Conservation (phyloP, 2,113 vertebrate species). For the Phylloscopus trochilus region DNA sequence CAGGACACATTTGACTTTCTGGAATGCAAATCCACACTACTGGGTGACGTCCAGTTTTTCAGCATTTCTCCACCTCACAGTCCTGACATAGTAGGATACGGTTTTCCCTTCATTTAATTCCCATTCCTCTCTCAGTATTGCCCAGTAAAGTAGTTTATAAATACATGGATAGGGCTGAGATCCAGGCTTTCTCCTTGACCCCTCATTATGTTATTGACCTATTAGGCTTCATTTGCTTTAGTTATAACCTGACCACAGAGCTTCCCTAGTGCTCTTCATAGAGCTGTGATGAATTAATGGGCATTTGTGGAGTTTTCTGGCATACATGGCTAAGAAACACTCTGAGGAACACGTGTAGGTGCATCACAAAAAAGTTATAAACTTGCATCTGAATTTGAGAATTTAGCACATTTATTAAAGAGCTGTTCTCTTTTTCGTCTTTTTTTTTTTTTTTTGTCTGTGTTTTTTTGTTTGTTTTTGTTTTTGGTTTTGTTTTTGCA, state of each 20-base stretch:
- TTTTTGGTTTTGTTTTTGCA: too few relatives aligned
- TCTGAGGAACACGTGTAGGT: neutral
- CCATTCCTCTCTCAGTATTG: neutral
- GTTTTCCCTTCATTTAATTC: neutral
- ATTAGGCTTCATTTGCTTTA: neutral
- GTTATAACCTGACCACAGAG: neutral
- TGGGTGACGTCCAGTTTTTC: neutral
- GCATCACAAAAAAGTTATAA: neutral
- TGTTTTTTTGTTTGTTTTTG: rapidly evolving
- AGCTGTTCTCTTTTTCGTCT: neutral
- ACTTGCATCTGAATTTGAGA: neutral
- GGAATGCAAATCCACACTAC: neutral
- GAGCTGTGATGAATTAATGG: neutral
- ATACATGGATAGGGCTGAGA: too few relatives aligned
- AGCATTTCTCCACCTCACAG: too few relatives aligned
- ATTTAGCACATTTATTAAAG: neutral
- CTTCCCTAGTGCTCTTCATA: rapidly evolving
- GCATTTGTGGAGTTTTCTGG: neutral
- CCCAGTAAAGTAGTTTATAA: neutral
- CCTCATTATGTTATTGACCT: neutral
- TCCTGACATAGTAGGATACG: neutral
- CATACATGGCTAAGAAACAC: neutral
- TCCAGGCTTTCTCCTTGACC: neutral
- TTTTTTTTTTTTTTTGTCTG: neutral
- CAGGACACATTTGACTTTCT: neutral